Percentiles rank a stretch among this genome's conserved stretches.
Evolutionary conservation across 2,797 vertebrate species (phyloP).

Genomic region (Sebastes matsubarae): DNA sequence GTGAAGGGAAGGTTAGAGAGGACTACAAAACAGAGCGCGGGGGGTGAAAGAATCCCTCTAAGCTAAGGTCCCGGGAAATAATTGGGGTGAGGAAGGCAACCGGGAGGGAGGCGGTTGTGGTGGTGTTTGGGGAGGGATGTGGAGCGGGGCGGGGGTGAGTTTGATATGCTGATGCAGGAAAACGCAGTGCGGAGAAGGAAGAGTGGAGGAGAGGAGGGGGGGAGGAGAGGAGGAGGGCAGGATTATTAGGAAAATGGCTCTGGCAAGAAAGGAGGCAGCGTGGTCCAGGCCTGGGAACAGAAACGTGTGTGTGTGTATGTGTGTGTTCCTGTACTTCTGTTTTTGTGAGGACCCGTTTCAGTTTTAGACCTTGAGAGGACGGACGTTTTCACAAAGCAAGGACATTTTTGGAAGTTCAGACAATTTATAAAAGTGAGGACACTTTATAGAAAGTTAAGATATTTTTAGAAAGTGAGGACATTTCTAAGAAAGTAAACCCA

Average conservation of each 20-base stretch:
- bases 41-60: conserved; percentile 27
- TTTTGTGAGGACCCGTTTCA: conserved; percentile 7
- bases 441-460: not conserved
- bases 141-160: conserved; percentile 16
- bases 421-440: not conserved
- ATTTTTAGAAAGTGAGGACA: not conserved
- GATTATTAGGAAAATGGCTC: conserved; percentile 63
- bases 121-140: conserved; percentile 28
- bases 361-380: not conserved
- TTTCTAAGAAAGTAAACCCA: too few species aligned
- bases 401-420: not conserved
- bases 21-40: conserved; percentile 23
- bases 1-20: conserved; percentile 23
- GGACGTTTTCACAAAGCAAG: not conserved
- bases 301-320: not conserved
- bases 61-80: conserved; percentile 57
- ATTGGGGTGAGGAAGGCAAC: conserved; percentile 63
- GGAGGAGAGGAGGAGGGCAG: conserved; percentile 13
- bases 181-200: conserved; percentile 45
- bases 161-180: conserved; percentile 64
- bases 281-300: conserved; percentile 22
- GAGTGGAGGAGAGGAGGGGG: not conserved
- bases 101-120: conserved; percentile 13
- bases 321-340: not conserved
- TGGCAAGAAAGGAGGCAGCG: conserved; percentile 9